phyloP scores from a whole-genome alignment of 2,888 invertebrate species.

The Incurvaria masculella region DNA sequence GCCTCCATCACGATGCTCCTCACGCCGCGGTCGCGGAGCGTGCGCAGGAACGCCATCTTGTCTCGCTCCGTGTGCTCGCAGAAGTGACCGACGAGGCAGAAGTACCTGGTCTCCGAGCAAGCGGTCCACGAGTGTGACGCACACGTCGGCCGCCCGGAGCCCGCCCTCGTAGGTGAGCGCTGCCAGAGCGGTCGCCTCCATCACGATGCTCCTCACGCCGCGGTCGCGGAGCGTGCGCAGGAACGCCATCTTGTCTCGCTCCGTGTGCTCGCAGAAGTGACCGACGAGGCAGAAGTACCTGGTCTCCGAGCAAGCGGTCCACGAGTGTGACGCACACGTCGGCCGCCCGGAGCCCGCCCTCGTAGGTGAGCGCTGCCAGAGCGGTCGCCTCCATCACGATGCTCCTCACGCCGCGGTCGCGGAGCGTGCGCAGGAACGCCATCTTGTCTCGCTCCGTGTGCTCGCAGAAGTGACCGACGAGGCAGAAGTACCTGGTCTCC shows the following conservation, averaged over 20 bases:
- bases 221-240: constrained; percentile 43
- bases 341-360: constrained; percentile 62
- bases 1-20: constrained; percentile 81
- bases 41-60: constrained; percentile 59
- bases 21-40: constrained; percentile 53
- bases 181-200: no score
- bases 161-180: no score
- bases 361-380: constrained; percentile 64
- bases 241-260: constrained; percentile 62
- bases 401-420: constrained; percentile 61
- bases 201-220: constrained; percentile 64
- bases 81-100: constrained; percentile 68
- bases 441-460: constrained; percentile 63
- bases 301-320: constrained; percentile 68
- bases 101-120: no score
- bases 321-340: constrained; percentile 71
- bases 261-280: constrained; percentile 66
- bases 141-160: no score
- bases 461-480: constrained; percentile 74
- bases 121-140: no score
- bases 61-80: constrained; percentile 64
- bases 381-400: constrained; percentile 81
- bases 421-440: constrained; percentile 52
- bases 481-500: constrained; percentile 75
- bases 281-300: constrained; percentile 76